Evolutionary conservation across 35 echinoderm and acorn worm species (phyloP).

Genomic region (Acanthaster planci): DNA sequence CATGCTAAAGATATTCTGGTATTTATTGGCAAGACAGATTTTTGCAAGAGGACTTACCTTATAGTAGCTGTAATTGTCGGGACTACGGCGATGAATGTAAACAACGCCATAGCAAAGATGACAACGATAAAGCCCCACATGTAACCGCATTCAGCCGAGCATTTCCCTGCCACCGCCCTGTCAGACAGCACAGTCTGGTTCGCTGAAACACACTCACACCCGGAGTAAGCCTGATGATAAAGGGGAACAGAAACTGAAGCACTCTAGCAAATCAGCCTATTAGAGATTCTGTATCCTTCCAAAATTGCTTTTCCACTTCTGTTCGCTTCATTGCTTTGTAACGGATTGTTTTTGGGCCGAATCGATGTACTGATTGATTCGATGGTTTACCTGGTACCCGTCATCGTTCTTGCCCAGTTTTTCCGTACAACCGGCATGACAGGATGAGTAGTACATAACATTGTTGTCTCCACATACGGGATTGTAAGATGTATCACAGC

Average conservation of each 20-base stretch:
- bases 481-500: constrained; percentile 58
- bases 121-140: constrained; percentile 36
- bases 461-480: constrained; percentile 76
- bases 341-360: too few relatives aligned
- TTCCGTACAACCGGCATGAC: constrained; percentile 64
- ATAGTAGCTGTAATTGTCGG: constrained; percentile 69
- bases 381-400: constrained; percentile 25
- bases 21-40: neutral
- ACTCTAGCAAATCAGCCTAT: neutral
- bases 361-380: neutral
- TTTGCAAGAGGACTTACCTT: constrained; percentile 43
- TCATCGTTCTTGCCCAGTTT: constrained; percentile 29
- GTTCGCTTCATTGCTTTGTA: too few relatives aligned
- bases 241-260: neutral
- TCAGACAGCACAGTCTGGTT: constrained; percentile 10
- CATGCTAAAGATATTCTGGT: neutral
- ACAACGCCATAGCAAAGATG: constrained; percentile 49
- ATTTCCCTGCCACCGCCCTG: constrained; percentile 47
- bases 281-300: too few relatives aligned
- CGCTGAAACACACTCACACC: constrained; percentile 45
- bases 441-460: constrained; percentile 76
- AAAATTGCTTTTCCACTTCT: too few relatives aligned
- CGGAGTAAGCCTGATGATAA: constrained; percentile 35
- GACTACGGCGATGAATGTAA: constrained; percentile 68
- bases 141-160: constrained; percentile 39